Percentiles rank a stretch among this genome's conserved stretches.
Evolutionary conservation across 2,888 invertebrate species (phyloP).

Genomic region (Scaptomyza reducta): DNA sequence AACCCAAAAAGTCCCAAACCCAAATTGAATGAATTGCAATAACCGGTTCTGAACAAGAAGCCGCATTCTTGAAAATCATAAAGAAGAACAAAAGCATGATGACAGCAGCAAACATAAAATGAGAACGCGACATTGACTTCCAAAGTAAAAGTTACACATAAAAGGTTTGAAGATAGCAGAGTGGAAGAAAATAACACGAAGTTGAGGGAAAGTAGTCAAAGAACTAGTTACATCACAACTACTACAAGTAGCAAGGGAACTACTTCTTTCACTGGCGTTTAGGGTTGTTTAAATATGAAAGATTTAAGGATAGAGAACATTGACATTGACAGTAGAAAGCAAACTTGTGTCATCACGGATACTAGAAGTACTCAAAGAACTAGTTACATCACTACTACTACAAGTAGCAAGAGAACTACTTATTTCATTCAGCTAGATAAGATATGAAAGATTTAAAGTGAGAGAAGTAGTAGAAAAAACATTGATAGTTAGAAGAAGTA

Average conservation of each 20-base stretch:
- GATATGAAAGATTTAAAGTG: background rate
- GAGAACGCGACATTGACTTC: constrained; percentile 52
- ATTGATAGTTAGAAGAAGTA: background rate
- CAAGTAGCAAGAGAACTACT: background rate
- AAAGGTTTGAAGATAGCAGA: background rate
- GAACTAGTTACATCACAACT: background rate
- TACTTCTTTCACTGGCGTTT: background rate
- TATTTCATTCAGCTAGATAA: background rate
- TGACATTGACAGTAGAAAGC: background rate
- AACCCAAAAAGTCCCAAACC: background rate
- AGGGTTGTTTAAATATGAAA: background rate
- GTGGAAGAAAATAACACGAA: background rate
- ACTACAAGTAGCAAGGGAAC: background rate
- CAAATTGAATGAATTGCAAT: constrained; percentile 34
- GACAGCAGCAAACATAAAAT: background rate
- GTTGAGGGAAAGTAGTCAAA: background rate
- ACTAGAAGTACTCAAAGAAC: background rate
- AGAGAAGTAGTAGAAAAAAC: background rate
- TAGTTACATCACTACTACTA: background rate
- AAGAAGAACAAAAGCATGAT: constrained; percentile 41
- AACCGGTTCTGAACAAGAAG: constrained; percentile 35
- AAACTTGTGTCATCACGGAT: too few relatives aligned
- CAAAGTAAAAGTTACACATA: constrained; percentile 10
- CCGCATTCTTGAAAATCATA: constrained; percentile 38
- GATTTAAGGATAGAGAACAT: background rate